Evolutionary conservation across 2,113 vertebrate species (phyloP).

Genomic region (Egretta garzetta): DNA sequence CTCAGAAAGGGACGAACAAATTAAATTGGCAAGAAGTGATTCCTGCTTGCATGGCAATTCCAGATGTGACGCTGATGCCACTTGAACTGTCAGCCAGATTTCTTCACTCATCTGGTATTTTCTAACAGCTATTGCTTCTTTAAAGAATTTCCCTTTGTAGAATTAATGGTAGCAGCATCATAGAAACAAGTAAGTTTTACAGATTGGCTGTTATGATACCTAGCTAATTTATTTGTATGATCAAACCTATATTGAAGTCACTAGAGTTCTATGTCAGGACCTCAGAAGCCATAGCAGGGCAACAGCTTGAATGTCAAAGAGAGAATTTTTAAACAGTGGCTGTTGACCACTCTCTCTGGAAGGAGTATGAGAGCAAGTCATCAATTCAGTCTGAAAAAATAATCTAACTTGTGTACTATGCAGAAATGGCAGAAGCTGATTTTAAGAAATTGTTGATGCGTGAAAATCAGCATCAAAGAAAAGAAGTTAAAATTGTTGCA

Average conservation of each 20-base stretch:
- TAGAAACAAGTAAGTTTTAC: neutral
- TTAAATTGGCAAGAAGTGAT: neutral
- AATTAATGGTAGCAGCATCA: neutral
- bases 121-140: neutral
- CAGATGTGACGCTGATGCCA: rapidly evolving
- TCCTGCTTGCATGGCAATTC: neutral
- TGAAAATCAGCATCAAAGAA: neutral
- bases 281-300: neutral
- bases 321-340: neutral
- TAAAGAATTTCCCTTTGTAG: neutral
- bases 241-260: neutral
- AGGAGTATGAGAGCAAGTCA: neutral
- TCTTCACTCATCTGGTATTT: neutral
- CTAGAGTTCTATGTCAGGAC: neutral
- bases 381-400: neutral
- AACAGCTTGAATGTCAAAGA: neutral
- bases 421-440: neutral
- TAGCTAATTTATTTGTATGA: neutral
- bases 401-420: neutral
- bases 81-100: neutral
- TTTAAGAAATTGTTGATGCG: neutral
- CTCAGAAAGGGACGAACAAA: neutral
- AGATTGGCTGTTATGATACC: neutral
- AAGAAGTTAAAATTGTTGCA: neutral
- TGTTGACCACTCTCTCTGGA: neutral